Evolutionary conservation across 2,888 invertebrate genomes (phyloP).

Genomic region (Julus scandinavius): DNA sequence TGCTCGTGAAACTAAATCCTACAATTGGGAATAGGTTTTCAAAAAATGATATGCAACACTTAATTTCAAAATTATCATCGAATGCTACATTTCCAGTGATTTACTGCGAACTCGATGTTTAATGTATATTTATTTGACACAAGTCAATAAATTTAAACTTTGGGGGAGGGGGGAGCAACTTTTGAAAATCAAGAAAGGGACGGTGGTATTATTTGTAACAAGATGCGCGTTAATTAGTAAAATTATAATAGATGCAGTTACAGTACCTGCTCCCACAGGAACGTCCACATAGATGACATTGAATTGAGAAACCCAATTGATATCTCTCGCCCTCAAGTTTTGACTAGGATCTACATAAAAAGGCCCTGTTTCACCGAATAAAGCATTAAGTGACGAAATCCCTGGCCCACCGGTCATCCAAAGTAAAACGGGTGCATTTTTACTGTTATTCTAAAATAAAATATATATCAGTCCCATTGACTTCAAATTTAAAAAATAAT

Average conservation of each 20-base stretch:
- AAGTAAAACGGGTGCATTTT: constrained; percentile 43
- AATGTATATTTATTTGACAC: too few relatives aligned
- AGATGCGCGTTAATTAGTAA: background rate
- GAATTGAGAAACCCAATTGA: constrained; percentile 39
- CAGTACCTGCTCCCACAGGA: constrained; percentile 24
- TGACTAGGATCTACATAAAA: background rate
- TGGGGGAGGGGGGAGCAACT: too few relatives aligned
- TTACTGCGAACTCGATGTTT: too few relatives aligned
- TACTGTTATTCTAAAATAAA: constrained; percentile 30
- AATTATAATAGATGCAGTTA: background rate
- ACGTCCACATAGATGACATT: constrained; percentile 22
- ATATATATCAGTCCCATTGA: too few relatives aligned
- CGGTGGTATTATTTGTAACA: too few relatives aligned
- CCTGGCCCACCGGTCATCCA: constrained; percentile 47
- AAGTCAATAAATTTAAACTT: too few relatives aligned
- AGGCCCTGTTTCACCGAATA: constrained; percentile 27
- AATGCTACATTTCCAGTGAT: background rate
- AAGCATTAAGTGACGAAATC: background rate
- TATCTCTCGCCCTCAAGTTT: background rate
- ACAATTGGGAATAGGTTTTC: background rate
- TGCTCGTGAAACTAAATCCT: constrained; percentile 45
- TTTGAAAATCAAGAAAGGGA: too few relatives aligned
- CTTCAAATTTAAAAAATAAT: too few relatives aligned
- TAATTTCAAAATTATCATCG: background rate
- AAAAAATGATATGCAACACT: too few relatives aligned